Conservation (phyloP, 2,888 invertebrate species). For the Linyphia triangularis region DNA sequence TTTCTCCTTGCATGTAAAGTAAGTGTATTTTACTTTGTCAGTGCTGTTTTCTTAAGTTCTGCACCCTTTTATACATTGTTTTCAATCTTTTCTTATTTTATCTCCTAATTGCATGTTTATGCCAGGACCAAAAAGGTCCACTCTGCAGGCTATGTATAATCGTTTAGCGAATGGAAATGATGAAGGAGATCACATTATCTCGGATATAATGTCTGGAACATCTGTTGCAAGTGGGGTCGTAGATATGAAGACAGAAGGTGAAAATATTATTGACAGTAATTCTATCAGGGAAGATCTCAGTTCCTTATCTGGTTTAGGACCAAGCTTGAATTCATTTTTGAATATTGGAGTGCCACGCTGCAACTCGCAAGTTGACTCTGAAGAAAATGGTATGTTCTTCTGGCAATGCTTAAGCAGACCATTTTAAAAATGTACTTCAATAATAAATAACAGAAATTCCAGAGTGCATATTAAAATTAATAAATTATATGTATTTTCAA, state of each 20-base stretch:
- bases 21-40: constrained; percentile 40
- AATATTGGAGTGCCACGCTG: constrained; percentile 50
- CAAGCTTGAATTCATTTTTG: constrained; percentile 63
- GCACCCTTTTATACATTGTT: constrained; percentile 37
- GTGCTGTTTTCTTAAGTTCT: constrained; percentile 53
- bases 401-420: constrained; percentile 37
- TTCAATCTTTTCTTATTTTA: constrained; percentile 43
- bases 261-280: constrained; percentile 57
- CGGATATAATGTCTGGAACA: constrained; percentile 63
- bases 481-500: too few species aligned
- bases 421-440: background rate
- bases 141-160: constrained; percentile 81
- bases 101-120: constrained; percentile 63
- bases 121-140: constrained; percentile 80
- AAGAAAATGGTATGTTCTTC: constrained; percentile 73
- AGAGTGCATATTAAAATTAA: background rate
- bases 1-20: constrained; percentile 27
- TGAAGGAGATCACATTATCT: constrained; percentile 60
- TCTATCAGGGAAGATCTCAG: constrained; percentile 60
- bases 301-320: constrained; percentile 71
- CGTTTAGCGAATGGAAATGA: constrained; percentile 78
- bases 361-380: constrained; percentile 63
- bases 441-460: background rate
- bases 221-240: constrained; percentile 49
- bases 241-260: constrained; percentile 57